phyloP scores from a whole-genome alignment of 2,888 invertebrate species.

The Tiphia femorata region DNA sequence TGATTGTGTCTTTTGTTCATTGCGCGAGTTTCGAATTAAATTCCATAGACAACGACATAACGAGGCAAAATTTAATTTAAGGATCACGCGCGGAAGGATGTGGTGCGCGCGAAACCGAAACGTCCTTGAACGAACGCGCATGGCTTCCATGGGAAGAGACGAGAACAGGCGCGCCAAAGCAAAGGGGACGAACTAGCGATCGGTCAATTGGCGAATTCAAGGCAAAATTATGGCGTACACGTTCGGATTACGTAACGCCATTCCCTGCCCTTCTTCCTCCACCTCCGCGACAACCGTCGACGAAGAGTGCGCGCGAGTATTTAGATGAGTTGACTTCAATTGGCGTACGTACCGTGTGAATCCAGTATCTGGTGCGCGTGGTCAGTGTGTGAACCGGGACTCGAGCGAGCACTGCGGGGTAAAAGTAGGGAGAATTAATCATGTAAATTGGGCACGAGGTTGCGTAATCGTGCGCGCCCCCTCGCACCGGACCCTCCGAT shows the following conservation, averaged over 20 bases:
- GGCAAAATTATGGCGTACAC: slow-evolving; percentile 45
- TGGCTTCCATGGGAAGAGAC: neutral
- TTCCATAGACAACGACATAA: too few relatives aligned
- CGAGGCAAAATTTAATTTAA: too few relatives aligned
- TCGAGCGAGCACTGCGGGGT: slow-evolving; percentile 12
- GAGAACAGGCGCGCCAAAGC: slow-evolving; percentile 13
- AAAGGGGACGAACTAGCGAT: slow-evolving; percentile 23
- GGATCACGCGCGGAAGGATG: too few relatives aligned
- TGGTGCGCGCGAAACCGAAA: too few relatives aligned
- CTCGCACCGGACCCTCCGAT: slow-evolving; percentile 8
- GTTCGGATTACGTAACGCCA: slow-evolving; percentile 40
- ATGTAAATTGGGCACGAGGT: slow-evolving; percentile 52
- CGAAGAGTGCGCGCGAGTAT: slow-evolving; percentile 58
- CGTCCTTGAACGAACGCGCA: slow-evolving; percentile 1
- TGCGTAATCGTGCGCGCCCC: slow-evolving; percentile 40
- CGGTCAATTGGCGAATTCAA: slow-evolving; percentile 43
- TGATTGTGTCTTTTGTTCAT: too few relatives aligned
- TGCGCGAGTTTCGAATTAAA: too few relatives aligned
- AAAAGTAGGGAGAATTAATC: slow-evolving; percentile 48
- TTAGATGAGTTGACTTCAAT: slow-evolving; percentile 69
- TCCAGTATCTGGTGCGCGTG: slow-evolving; percentile 57
- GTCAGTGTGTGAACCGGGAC: slow-evolving; percentile 39
- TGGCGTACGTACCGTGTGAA: slow-evolving; percentile 67
- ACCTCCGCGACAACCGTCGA: slow-evolving; percentile 50
- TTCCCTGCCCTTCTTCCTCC: too few relatives aligned